phyloP scores from a whole-genome alignment of 1,140 invertebrate genomes.

The Nasonia giraulti region DNA sequence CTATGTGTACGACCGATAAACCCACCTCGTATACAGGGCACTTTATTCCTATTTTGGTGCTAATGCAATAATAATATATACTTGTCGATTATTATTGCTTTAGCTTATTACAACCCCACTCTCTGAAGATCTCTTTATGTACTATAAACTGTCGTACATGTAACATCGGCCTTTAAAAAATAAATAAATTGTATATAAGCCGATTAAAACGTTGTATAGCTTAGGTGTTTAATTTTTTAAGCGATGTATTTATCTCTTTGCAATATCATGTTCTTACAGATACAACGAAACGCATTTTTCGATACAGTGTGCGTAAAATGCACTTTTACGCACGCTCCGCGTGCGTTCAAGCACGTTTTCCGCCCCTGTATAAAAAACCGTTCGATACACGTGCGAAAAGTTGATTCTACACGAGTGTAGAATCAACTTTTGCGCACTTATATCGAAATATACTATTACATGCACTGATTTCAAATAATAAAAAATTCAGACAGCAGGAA shows the following conservation, averaged over 20 bases:
- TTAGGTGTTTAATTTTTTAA: constrained; percentile 4
- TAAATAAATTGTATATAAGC: constrained; percentile 35
- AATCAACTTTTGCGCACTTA: too few species aligned
- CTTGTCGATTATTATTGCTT: neutral
- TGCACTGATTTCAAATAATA: constrained; percentile 8
- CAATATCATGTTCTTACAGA: constrained; percentile 2
- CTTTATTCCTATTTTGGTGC: neutral
- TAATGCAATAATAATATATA: neutral
- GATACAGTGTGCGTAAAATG: too few species aligned
- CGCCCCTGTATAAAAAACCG: too few species aligned
- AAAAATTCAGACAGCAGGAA: constrained; percentile 8
- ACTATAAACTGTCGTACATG: neutral
- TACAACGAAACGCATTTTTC: constrained; percentile 41
- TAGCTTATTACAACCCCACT: neutral
- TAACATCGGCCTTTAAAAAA: constrained; percentile 6
- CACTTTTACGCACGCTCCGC: too few species aligned
- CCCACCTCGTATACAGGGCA: neutral
- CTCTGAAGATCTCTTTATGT: neutral
- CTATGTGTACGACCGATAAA: neutral
- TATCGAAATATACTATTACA: too few species aligned
- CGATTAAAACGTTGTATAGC: constrained; percentile 9
- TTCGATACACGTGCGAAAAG: too few species aligned
- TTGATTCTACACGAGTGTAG: too few species aligned
- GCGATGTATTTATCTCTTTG: neutral
- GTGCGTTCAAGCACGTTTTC: too few species aligned